Conservation (phyloP, 2,888 invertebrate genomes). For the Dynastes tityus region DNA sequence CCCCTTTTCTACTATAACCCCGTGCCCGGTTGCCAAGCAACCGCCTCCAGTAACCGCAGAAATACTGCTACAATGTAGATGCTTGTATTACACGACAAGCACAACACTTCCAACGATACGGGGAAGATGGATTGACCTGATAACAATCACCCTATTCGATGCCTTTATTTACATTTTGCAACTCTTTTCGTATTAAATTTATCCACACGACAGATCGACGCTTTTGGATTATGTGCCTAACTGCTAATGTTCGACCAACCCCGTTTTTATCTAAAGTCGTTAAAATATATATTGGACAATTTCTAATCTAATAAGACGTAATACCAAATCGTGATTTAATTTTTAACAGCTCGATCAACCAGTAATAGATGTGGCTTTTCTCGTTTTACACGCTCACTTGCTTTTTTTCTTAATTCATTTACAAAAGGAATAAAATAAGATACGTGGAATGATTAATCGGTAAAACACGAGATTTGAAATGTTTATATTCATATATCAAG, state of each 20-base stretch:
- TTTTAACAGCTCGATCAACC: background rate
- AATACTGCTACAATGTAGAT: conserved; percentile 71
- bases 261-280: conserved; percentile 35
- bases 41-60: conserved; percentile 70
- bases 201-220: conserved; percentile 46
- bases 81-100: conserved; percentile 71
- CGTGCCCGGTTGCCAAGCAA: conserved; percentile 68
- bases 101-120: conserved; percentile 68
- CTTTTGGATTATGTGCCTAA: conserved; percentile 47
- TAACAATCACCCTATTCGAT: conserved; percentile 65
- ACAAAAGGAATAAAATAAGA: too few species aligned
- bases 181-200: conserved; percentile 61
- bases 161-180: conserved; percentile 61
- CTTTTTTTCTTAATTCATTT: too few species aligned
- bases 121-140: conserved; percentile 68
- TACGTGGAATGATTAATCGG: too few species aligned
- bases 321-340: background rate
- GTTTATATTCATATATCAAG: too few species aligned
- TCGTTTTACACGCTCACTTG: too few species aligned
- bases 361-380: background rate
- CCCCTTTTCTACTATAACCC: conserved; percentile 56
- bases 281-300: conserved; percentile 43
- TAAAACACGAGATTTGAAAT: too few species aligned
- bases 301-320: conserved; percentile 13
- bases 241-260: conserved; percentile 32